Evolutionary conservation across 2,888 invertebrate species (phyloP), one percentile per base, ranked within the genome.

Genomic region (Orthosia cruda): DNA sequence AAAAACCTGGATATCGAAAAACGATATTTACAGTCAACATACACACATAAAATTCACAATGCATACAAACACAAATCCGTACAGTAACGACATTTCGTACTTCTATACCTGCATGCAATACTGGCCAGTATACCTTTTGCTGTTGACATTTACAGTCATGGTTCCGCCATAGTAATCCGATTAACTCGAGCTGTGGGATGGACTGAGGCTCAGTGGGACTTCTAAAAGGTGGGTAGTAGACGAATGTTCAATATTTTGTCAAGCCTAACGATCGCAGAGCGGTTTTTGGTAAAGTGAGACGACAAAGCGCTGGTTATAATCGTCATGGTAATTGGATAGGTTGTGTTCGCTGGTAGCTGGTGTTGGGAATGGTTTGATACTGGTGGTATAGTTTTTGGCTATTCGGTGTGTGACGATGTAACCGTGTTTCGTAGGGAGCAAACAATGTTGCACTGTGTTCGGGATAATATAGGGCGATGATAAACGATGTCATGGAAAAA

Each of bases 131-230:
- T 74, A 81, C 85, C 83, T 80, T 83, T 80, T 85, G 81, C 81
- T 82, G 81, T 89, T 90, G 88, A 90, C 91, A 89, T 90, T 91
- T 88, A 87, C 90, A 89, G 91, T 88, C 89, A 90, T 90, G 91
- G 90, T 86, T 85, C 90, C 88, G 89, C 90, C 90, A 89, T 89
- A 79, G 86, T 93, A 94, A 94, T 92, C 92, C 88, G 93, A 93
- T 94, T 94, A 94, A 78, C 86, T 81, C 81, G 77, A n/a, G 49
- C 80, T 74, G 74, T 78, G 70, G 83, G 70, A 76, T 65, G 86
- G 86, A 77, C 87, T 66, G 73, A 49, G 61, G 73, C 69, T 89
- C 84, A 84, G 59, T 62, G 62, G 70, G 71, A 23, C 59, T 71
- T 71, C 76, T 88, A 78, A 87, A 84, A 86, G 84, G 86, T 76